phyloP scores from a whole-genome alignment of 2,113 vertebrate genomes.

The Kryptolebias marmoratus region DNA sequence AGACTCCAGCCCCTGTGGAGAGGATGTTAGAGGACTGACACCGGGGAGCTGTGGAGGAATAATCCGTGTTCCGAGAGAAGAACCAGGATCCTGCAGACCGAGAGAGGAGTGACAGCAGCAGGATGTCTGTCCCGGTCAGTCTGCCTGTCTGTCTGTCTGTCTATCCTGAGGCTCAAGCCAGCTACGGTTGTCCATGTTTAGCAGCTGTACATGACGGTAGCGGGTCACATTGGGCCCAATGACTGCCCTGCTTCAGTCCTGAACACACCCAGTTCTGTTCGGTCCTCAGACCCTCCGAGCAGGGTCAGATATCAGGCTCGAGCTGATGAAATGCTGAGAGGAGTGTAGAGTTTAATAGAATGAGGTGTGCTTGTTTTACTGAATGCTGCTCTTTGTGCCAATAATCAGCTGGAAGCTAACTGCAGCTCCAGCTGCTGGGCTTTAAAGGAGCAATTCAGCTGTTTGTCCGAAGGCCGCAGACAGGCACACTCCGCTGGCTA shows the following conservation, averaged over 20 bases:
- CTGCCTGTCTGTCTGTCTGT: background rate
- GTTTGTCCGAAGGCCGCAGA: background rate
- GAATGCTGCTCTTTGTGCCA: background rate
- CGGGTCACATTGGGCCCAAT: background rate
- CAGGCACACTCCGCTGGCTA: background rate
- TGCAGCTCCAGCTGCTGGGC: background rate
- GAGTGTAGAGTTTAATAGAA: no score
- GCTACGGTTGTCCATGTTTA: no score
- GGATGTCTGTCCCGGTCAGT: constrained; percentile 75
- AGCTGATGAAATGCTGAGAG: no score
- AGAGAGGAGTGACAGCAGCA: constrained; percentile 35
- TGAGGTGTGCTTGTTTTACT: no score
- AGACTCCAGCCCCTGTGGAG: no score
- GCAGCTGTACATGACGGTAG: no score
- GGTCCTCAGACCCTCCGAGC: no score
- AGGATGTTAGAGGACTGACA: constrained; percentile 27
- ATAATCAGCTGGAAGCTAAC: background rate
- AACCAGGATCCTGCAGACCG: background rate
- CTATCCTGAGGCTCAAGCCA: no score
- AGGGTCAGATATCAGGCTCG: no score
- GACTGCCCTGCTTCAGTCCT: background rate
- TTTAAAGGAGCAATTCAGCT: background rate
- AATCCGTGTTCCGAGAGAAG: background rate
- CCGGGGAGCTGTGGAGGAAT: background rate
- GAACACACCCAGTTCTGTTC: constrained; percentile 35